A percentile compares a stretch with the other conserved stretches of the same genome.
phyloP scores from a whole-genome alignment of 1,140 invertebrate species.

The Bombyx mori region ASM3026992v2 NC_085128.1:10032001-10032500 shows the following conservation, averaged over 20 bases:
- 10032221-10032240: conserved; percentile 17
- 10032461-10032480: not conserved
- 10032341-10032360: conserved; percentile 99
- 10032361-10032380: conserved; percentile 98
- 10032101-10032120: too few relatives aligned
- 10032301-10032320: conserved; percentile 97
- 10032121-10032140: not conserved
- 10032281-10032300: conserved; percentile 88
- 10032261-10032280: conserved; percentile 98
- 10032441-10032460: conserved; percentile 80
- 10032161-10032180: not conserved
- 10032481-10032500: not conserved
- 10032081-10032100: too few relatives aligned
- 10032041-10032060: too few relatives aligned
- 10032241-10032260: conserved; percentile 99
- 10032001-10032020: too few relatives aligned
- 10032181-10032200: not conserved
- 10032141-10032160: not conserved
- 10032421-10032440: conserved; percentile 97
- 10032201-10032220: not conserved
- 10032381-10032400: conserved; percentile 88
- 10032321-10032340: conserved; percentile 96
- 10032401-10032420: conserved; percentile 94
- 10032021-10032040: too few relatives aligned
- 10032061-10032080: too few relatives aligned